Conservation (phyloP, 2,888 invertebrate genomes). For the Trachelus troglodyta region DNA sequence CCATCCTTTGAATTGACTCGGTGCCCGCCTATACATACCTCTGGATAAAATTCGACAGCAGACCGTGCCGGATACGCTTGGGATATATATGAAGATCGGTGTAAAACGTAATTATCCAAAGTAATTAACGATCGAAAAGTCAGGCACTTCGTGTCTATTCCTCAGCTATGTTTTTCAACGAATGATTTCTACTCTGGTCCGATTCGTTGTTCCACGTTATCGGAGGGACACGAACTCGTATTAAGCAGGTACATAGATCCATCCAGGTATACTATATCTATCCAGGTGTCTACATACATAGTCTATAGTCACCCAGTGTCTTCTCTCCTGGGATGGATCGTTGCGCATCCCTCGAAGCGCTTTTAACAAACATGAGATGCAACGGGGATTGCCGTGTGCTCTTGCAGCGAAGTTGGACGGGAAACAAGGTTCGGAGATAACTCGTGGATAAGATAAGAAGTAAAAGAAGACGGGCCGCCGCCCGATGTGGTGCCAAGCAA, state of each 20-base stretch:
- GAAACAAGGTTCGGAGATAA: slow-evolving; percentile 32
- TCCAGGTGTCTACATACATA: not conserved
- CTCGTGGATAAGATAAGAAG: slow-evolving; percentile 14
- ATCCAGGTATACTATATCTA: not conserved
- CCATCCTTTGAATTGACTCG: not conserved
- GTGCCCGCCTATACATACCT: not conserved
- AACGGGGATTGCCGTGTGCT: slow-evolving; percentile 21
- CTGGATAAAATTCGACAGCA: not conserved
- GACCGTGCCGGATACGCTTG: not conserved
- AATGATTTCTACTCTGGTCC: not conserved
- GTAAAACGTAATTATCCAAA: not conserved
- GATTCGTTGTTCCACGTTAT: slow-evolving; percentile 30
- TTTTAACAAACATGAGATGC: slow-evolving; percentile 45
- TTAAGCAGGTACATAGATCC: slow-evolving; percentile 14
- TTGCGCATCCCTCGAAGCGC: slow-evolving; percentile 8
- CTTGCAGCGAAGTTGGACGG: slow-evolving; percentile 21
- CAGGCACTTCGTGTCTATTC: not conserved
- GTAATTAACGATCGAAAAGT: not conserved
- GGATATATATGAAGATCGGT: not conserved
- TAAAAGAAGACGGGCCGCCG: not conserved
- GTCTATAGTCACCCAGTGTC: not conserved
- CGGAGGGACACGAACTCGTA: slow-evolving; percentile 33
- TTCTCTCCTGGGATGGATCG: not conserved
- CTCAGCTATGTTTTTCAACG: not conserved
- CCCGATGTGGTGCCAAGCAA: slow-evolving; percentile 4